phyloP scores from a whole-genome alignment of 2,797 vertebrate species.

The Clamator glandarius region DNA sequence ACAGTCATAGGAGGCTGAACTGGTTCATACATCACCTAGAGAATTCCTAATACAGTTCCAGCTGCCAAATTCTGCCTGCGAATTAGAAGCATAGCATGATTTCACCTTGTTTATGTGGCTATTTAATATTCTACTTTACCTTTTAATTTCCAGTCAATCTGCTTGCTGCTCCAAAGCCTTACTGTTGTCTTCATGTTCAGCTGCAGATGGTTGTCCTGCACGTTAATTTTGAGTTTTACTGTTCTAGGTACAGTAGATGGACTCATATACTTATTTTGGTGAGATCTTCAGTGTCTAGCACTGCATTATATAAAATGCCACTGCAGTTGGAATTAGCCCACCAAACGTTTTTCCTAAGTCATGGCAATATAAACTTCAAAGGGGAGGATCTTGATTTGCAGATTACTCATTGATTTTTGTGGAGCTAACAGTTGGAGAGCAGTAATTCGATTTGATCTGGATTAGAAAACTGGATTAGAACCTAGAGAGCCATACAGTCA shows the following conservation, averaged over 20 bases:
- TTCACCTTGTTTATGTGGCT: slow-evolving; percentile 25
- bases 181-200: neutral
- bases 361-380: neutral
- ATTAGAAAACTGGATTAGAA: neutral
- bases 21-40: neutral
- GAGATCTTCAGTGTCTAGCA: neutral
- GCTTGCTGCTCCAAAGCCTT: neutral
- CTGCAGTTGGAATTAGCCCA: neutral
- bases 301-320: neutral
- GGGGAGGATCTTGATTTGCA: neutral
- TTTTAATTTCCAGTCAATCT: slow-evolving; percentile 28
- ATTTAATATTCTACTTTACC: slow-evolving; percentile 22
- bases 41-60: slow-evolving; percentile 34
- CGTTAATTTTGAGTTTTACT: neutral
- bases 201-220: neutral
- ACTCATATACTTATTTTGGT: neutral
- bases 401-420: neutral
- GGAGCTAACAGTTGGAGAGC: neutral
- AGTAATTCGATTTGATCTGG: neutral
- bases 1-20: neutral
- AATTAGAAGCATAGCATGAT: neutral
- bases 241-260: neutral
- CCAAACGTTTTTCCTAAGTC: neutral
- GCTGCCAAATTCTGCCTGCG: neutral
- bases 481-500: neutral